Evolutionary conservation across 2,888 invertebrate species (phyloP).

Genomic region (Galerucella pusilla): DNA sequence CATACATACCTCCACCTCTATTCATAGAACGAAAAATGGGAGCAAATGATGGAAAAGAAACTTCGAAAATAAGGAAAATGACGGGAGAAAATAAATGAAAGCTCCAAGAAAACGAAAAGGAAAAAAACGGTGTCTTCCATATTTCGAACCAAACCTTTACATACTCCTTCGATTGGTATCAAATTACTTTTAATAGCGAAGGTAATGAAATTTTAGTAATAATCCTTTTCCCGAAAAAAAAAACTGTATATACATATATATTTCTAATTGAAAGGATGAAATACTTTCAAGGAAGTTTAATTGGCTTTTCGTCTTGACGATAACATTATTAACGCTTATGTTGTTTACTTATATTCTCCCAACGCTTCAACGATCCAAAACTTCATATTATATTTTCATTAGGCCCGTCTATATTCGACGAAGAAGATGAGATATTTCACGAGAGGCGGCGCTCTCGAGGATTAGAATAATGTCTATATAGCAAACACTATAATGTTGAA

Average conservation of each 20-base stretch:
- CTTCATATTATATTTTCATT: constrained; percentile 23
- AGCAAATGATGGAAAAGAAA: too few species aligned
- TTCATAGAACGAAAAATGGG: too few species aligned
- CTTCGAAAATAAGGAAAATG: too few species aligned
- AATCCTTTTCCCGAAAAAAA: constrained; percentile 9
- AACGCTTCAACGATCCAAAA: constrained; percentile 16
- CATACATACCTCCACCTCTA: too few species aligned
- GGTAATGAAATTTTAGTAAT: neutral
- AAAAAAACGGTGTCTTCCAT: too few species aligned
- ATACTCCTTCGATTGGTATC: neutral
- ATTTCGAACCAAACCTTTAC: too few species aligned
- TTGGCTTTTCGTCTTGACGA: constrained; percentile 24
- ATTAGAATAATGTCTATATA: neutral
- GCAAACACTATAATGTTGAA: neutral
- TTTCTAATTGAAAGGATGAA: constrained; percentile 30
- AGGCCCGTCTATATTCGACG: neutral
- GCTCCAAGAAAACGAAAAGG: too few species aligned
- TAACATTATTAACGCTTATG: constrained; percentile 34
- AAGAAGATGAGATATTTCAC: neutral
- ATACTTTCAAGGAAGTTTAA: constrained; percentile 31
- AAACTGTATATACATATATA: neutral
- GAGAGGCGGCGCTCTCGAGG: neutral
- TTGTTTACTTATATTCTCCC: constrained; percentile 30
- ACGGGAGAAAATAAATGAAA: too few species aligned
- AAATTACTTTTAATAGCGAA: constrained; percentile 3